These are phyloP conservation scores for Manis javanica DNA, from an alignment of 2,797 vertebrate genomes.

Conservation along the genomic window DNA sequence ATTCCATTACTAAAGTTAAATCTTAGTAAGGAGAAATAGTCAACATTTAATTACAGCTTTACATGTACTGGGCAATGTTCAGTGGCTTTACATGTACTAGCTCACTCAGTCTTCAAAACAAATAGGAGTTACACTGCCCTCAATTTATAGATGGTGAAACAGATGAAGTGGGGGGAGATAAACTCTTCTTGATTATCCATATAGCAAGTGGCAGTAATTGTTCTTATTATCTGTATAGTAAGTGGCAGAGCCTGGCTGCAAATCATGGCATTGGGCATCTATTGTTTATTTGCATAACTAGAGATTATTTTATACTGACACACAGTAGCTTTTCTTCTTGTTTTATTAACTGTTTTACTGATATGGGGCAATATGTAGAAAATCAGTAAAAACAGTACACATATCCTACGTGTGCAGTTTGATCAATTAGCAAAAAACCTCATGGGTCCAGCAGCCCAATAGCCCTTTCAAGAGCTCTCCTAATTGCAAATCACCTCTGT, in stretches of 20 bases:
- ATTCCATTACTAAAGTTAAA: neutral
- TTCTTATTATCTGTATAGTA: neutral
- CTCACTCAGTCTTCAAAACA: neutral
- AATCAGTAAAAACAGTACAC: neutral
- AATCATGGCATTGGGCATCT: neutral
- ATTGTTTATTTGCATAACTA: neutral
- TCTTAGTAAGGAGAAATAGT: neutral
- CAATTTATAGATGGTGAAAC: neutral
- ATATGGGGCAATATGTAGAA: neutral
- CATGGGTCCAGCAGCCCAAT: neutral
- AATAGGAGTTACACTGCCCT: neutral
- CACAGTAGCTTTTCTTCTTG: neutral
- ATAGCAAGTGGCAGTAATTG: neutral
- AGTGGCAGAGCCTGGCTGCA: neutral
- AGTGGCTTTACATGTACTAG: neutral
- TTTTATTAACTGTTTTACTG: neutral
- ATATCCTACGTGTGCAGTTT: neutral
- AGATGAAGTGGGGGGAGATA: neutral
- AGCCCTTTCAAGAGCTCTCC: neutral
- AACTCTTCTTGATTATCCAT: neutral
- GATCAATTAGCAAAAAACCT: neutral
- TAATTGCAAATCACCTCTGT: neutral
- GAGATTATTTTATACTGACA: neutral
- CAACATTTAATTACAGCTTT: neutral
- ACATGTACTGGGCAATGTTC: neutral